Percentiles rank a stretch among this genome's conserved stretches.
phyloP scores from a whole-genome alignment of 2,888 invertebrate genomes.

The Seira ritae region DNA sequence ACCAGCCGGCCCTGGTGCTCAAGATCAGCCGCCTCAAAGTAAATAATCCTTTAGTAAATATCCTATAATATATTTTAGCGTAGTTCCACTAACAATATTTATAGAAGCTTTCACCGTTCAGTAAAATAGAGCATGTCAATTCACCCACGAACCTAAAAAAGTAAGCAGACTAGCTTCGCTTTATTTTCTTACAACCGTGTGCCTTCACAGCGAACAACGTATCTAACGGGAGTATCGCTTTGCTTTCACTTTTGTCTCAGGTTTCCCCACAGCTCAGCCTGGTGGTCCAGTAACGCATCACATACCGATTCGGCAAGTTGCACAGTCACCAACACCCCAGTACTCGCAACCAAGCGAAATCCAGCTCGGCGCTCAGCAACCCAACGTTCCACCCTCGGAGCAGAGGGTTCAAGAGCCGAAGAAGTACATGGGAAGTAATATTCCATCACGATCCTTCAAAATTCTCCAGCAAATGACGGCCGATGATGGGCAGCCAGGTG shows the following conservation, averaged over 20 bases:
- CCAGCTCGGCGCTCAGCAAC: slow-evolving; percentile 31
- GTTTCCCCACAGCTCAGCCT: slow-evolving; percentile 34
- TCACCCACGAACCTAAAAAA: too few relatives aligned
- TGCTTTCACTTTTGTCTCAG: slow-evolving; percentile 17
- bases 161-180: too few relatives aligned
- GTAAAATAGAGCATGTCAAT: too few relatives aligned
- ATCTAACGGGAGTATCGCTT: too few relatives aligned
- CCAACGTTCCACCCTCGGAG: slow-evolving; percentile 80
- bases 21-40: slow-evolving; percentile 56
- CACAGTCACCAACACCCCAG: slow-evolving; percentile 63
- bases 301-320: slow-evolving; percentile 70
- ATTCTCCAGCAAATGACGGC: slow-evolving; percentile 88
- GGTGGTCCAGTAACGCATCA: slow-evolving; percentile 63
- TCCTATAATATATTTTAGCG: not conserved
- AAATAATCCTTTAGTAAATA: slow-evolving; percentile 34
- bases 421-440: slow-evolving; percentile 86
- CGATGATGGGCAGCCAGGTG: slow-evolving; percentile 78
- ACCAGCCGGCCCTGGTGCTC: slow-evolving; percentile 60
- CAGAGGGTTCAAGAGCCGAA: slow-evolving; percentile 82
- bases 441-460: slow-evolving; percentile 88
- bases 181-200: too few relatives aligned
- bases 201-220: too few relatives aligned
- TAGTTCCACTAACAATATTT: not conserved
- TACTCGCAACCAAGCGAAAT: slow-evolving; percentile 46
- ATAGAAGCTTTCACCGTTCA: not conserved